These are phyloP conservation scores for Anas capensis DNA, from an alignment of 2,797 vertebrate species.

Conservation along the genomic window DNA sequence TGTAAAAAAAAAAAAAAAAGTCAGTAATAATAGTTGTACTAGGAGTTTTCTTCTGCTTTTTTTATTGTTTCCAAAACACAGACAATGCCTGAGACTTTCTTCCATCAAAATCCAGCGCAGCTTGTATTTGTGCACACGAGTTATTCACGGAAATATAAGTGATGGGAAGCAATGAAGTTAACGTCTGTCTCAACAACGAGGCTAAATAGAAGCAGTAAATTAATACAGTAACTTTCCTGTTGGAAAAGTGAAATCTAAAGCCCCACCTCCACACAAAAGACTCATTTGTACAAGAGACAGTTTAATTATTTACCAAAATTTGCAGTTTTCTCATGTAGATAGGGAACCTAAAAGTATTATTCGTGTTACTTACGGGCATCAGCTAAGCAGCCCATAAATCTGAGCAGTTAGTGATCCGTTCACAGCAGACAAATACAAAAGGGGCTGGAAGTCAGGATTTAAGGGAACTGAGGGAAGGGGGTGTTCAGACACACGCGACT, in stretches of 20 bases:
- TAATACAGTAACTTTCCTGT: background rate
- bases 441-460: background rate
- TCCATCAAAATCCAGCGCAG: background rate
- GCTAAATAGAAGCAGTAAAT: background rate
- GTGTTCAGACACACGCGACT: background rate
- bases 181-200: background rate
- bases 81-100: background rate
- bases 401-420: background rate
- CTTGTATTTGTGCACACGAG: background rate
- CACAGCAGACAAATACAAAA: background rate
- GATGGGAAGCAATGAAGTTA: background rate
- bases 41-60: background rate
- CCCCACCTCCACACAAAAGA: background rate
- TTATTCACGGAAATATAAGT: background rate
- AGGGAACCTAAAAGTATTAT: conserved; percentile 15
- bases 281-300: conserved; percentile 2
- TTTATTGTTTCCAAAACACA: background rate
- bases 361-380: background rate
- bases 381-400: conserved; percentile 49
- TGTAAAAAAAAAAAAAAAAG: background rate
- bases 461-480: background rate
- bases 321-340: conserved; percentile 9
- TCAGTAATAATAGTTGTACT: background rate
- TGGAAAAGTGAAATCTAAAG: background rate
- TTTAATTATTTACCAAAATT: conserved; percentile 54